Evolutionary conservation across 2,113 vertebrate genomes (phyloP), one percentile per base, ranked within the genome.

Genomic region (Nycticebus coucang): DNA sequence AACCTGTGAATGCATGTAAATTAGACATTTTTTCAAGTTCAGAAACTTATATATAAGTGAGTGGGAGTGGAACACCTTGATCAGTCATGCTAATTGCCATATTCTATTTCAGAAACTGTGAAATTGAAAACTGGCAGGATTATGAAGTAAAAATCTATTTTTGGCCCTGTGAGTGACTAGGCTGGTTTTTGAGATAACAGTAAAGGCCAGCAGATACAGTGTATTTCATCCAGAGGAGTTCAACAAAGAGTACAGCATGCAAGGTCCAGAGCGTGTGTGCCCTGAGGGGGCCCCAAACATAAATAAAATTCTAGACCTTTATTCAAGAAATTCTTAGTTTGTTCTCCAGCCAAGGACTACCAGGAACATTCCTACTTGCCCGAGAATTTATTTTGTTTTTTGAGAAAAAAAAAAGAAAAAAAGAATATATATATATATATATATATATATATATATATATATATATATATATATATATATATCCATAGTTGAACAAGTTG

Each of bases 111-210:
- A 66, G 79, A 77, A 86, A 77, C 72, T 30, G 3, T 53, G 64
- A 81, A 69, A 75, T 62, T 55, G 53, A 85, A 89, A 89, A 35
- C 24, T 71, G 15, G 53, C 59, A 87, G 60, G 11, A 86, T 64
- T 81, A 62, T 64, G 78, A 69, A 75, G 30, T 81, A 45, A 33
- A 80, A 87, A 53, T 28, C 30, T 18, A 11, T 59, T 69, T 69
- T 82, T 91, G 79, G 7, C n/a, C 3, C n/a, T 74, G 15, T 28
- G 28, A 53, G 45, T 93, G 77, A 74, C 33, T 87, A 33, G 45
- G n/a, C n/a, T 82, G 50, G 22, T 24, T 96, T 22, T 96, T 83
- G 77, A 93, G 89, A 53, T 80, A 77, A 33, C 33, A 80, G 1
- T 55, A 24, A 72, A 72, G 69, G 45, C 41, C 13, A 66, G 4